Evolutionary conservation across 2,888 invertebrate species (phyloP).

Genomic region (Bombylius major): DNA sequence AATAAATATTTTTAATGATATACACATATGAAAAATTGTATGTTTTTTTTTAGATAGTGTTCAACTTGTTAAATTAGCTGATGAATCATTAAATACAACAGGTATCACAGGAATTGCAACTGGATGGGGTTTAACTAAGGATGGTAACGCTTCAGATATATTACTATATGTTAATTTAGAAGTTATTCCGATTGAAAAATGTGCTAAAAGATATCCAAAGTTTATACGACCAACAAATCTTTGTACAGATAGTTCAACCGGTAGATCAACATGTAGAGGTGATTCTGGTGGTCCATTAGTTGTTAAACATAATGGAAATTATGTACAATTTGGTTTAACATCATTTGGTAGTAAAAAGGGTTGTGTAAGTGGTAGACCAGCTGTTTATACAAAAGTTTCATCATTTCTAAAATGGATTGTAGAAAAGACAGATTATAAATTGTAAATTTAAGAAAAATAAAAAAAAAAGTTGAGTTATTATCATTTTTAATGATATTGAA

Average conservation of each 20-base stretch:
- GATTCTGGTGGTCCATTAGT: background rate
- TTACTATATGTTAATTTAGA: background rate
- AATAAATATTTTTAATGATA: no score
- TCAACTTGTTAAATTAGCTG: no score
- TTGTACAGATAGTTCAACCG: background rate
- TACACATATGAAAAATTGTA: no score
- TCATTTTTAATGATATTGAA: no score
- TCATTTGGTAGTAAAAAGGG: background rate
- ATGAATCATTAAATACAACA: no score
- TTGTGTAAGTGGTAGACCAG: background rate
- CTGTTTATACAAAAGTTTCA: background rate
- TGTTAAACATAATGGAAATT: no score
- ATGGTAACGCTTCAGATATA: background rate
- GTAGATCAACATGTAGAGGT: background rate
- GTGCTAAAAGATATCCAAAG: background rate
- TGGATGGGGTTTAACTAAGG: background rate
- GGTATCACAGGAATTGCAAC: background rate
- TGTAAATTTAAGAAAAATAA: background rate
- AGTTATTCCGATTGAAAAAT: background rate
- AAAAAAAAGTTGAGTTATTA: no score
- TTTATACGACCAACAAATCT: background rate
- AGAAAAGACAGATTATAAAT: background rate
- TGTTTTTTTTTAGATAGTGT: no score
- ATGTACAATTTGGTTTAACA: background rate
- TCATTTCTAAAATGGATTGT: background rate